Base-by-base conservation (phyloP, 1,140 invertebrate genomes). In the Rhyzopertha dominica region DNA sequence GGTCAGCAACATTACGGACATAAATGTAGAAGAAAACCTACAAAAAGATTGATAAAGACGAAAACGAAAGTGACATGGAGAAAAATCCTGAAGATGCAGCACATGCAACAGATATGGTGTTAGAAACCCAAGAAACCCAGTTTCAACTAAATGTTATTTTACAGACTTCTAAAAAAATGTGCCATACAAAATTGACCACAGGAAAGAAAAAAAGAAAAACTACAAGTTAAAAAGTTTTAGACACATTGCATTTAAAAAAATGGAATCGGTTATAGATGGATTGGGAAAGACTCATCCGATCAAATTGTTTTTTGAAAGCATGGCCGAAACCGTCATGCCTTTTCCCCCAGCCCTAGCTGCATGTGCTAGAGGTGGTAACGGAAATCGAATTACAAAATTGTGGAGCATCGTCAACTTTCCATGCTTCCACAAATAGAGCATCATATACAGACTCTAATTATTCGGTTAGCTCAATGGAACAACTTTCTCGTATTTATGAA, bases 241-340 rank as follows among this genome's bases (percentile, higher is more conserved):
- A 40, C 8, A 29, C 17, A 13, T 9, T 40, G 5, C 22, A 12
- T 39, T 39, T 26, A 20, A 20, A 4, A 3, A 25, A 8, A 4
- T 28, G n/a, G 10, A 31, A 24, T 13, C 28, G 16, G 39, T 14
- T 32, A n/a, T 14, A 9, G 39, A 25, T 5, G 32, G 32, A 20
- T 10, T 30, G 26, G n/a, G 16, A 42, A n/a, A n/a, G n/a, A n/a
- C n/a, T n/a, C 18, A 55, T 38, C 49, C 49, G 2, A 40, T 46
- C 18, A 34, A 34, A 34, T 17, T 31, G n/a, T 56, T 56, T 44
- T 53, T 56, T 20, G 53, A 45, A 3, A 50, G 53, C 30, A 53
- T 56, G 43, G 54, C 51, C 1, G 45, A 47, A 29, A 56, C 50
- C 4, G 53, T 55, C 0, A 43, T 55, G 25, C 24, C 12, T 18